Evolutionary conservation across 92 coral and sea anemone species (phyloP).

Genomic region (Bergia puertoricense): DNA sequence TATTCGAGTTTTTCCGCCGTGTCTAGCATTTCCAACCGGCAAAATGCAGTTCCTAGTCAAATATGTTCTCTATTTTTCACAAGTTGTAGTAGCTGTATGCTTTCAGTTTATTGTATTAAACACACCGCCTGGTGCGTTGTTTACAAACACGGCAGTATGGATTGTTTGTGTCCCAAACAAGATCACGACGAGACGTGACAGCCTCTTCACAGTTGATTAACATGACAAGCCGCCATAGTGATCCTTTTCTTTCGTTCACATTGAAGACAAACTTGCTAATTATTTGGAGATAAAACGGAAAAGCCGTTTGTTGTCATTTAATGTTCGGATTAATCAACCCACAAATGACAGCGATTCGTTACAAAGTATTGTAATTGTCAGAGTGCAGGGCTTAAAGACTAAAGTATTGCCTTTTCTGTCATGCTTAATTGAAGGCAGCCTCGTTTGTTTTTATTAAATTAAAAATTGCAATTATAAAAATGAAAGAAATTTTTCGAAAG

Average conservation of each 20-base stretch:
- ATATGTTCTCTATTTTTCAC: no score
- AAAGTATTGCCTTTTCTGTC: background rate
- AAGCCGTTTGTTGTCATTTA: background rate
- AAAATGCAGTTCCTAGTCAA: no score
- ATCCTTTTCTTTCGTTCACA: background rate
- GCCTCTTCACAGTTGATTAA: background rate
- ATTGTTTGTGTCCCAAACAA: background rate
- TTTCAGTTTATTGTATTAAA: no score
- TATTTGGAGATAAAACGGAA: constrained; percentile 1
- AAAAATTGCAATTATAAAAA: background rate
- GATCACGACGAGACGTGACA: background rate
- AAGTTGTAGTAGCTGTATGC: no score
- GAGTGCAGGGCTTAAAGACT: background rate
- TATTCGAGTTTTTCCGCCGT: background rate
- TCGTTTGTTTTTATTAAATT: background rate
- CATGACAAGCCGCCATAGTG: background rate
- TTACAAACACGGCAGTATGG: background rate
- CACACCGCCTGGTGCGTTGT: background rate
- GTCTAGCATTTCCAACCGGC: background rate
- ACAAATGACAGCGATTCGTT: background rate
- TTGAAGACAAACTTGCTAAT: constrained; percentile 1
- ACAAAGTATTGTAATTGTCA: background rate
- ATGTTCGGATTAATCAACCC: background rate
- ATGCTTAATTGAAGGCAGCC: background rate
- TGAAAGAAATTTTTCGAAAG: background rate